Evolutionary conservation across 1,140 invertebrate species (phyloP).

Genomic region (Drosophila pandora): DNA sequence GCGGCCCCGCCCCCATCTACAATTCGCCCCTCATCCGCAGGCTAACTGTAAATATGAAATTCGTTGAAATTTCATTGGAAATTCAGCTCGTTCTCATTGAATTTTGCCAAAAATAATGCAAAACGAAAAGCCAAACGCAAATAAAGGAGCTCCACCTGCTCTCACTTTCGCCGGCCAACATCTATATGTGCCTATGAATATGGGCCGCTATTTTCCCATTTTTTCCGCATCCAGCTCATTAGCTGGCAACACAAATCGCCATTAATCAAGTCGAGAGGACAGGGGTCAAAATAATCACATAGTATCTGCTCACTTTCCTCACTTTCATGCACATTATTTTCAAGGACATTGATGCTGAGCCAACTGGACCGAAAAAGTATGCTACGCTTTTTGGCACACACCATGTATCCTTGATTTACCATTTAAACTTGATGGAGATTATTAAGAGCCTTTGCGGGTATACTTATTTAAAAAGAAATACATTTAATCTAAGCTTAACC

Average conservation of each 20-base stretch:
- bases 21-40: background rate
- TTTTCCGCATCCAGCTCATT: slow-evolving; percentile 29
- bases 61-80: slow-evolving; percentile 53
- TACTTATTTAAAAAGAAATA: background rate
- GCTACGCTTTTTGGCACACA: background rate
- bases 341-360: slow-evolving; percentile 6
- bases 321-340: background rate
- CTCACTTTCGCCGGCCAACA: background rate
- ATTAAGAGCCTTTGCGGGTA: background rate
- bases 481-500: background rate
- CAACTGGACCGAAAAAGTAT: background rate
- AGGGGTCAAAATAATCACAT: slow-evolving; percentile 31
- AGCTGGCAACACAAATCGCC: slow-evolving; percentile 45
- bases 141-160: slow-evolving; percentile 38
- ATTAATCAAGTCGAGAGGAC: slow-evolving; percentile 48
- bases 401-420: background rate
- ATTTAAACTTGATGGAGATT: background rate
- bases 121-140: slow-evolving; percentile 6
- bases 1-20: background rate
- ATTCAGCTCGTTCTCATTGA: slow-evolving; percentile 44
- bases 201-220: background rate
- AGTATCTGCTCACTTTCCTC: background rate
- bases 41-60: slow-evolving; percentile 57
- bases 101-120: slow-evolving; percentile 46
- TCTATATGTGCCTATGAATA: slow-evolving; percentile 1